Percentiles rank a stretch among this genome's conserved stretches.
These are phyloP conservation scores for Megalops atlanticus DNA, from an alignment of 2,113 vertebrate species.

Conservation along the genomic window DNA sequence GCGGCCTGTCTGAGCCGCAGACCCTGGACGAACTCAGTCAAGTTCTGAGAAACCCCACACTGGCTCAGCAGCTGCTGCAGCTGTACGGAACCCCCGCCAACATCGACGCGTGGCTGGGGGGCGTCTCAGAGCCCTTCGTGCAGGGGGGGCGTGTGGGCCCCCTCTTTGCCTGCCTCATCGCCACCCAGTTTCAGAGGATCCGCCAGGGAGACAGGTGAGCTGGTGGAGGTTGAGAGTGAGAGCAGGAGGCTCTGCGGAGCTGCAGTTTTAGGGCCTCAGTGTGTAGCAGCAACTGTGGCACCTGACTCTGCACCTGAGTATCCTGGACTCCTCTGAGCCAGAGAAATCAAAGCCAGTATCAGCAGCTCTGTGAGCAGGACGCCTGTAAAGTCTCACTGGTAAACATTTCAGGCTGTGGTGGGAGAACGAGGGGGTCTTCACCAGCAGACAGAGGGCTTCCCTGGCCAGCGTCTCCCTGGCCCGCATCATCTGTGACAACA, in stretches of 20 bases:
- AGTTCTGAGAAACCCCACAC: constrained; percentile 55
- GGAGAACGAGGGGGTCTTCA: constrained; percentile 63
- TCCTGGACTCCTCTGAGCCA: background rate
- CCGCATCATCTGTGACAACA: constrained; percentile 73
- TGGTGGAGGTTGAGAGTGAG: background rate
- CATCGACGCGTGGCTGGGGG: constrained; percentile 74
- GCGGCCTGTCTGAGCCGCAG: constrained; percentile 64
- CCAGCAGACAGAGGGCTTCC: constrained; percentile 36
- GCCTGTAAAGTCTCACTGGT: background rate
- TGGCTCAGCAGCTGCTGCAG: constrained; percentile 60
- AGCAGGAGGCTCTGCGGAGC: too few relatives aligned
- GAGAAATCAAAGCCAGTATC: background rate
- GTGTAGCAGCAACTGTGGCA: background rate
- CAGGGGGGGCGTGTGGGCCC: constrained; percentile 76
- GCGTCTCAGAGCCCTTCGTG: constrained; percentile 73
- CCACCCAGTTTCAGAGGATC: constrained; percentile 64
- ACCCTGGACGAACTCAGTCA: constrained; percentile 52
- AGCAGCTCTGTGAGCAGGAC: too few relatives aligned
- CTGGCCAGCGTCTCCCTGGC: constrained; percentile 48
- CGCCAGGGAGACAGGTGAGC: constrained; percentile 72
- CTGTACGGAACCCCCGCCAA: constrained; percentile 67
- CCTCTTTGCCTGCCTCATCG: constrained; percentile 71
- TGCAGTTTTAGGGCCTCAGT: background rate
- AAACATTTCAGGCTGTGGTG: constrained; percentile 63
- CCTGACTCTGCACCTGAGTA: background rate